Conservation (phyloP, 2,888 invertebrate species). For the Euphydryas editha region DNA sequence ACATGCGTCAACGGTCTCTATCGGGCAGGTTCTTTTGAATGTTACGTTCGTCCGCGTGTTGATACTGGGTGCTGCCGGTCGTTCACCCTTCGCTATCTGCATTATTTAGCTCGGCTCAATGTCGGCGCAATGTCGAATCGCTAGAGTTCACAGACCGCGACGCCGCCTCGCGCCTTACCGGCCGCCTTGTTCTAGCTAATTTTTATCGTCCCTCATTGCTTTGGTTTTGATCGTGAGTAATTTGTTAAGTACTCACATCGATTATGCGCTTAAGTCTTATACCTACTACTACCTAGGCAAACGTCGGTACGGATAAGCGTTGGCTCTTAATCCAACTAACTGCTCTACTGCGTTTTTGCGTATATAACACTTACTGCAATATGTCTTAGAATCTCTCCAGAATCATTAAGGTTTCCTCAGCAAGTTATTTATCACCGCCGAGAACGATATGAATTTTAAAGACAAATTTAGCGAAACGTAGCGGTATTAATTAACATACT, state of each 20-base stretch:
- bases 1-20: constrained; percentile 55
- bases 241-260: constrained; percentile 13
- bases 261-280: constrained; percentile 2
- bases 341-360: too few relatives aligned
- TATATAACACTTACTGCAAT: too few relatives aligned
- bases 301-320: too few relatives aligned
- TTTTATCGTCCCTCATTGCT: constrained; percentile 54
- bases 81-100: constrained; percentile 79
- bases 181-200: constrained; percentile 67
- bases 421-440: too few relatives aligned
- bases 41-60: constrained; percentile 71
- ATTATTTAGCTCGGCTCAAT: constrained; percentile 80
- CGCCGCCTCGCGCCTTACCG: constrained; percentile 64
- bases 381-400: too few relatives aligned
- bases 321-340: too few relatives aligned
- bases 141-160: constrained; percentile 77
- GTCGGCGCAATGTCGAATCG: constrained; percentile 80
- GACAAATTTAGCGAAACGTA: too few relatives aligned
- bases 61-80: constrained; percentile 80
- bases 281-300: too few relatives aligned
- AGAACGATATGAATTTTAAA: too few relatives aligned
- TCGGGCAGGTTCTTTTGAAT: constrained; percentile 66
- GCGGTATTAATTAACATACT: too few relatives aligned
- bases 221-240: constrained; percentile 25
- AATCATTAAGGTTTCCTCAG: too few relatives aligned